phyloP scores from a whole-genome alignment of 2,113 vertebrate species.

The Larimichthys crocea region DNA sequence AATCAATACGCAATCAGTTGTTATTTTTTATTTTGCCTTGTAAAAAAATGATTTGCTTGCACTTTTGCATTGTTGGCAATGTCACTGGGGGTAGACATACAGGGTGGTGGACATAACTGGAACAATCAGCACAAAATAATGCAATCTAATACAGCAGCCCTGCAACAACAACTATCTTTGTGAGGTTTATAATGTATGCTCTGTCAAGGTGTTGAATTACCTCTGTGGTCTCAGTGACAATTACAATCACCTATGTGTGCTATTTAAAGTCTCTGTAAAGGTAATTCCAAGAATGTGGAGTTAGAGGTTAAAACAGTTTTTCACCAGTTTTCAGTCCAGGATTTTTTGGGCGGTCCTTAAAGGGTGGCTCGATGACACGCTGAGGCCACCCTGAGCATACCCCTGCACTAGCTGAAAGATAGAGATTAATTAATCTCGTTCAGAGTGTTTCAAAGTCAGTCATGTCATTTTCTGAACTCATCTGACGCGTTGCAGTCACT shows the following conservation, averaged over 20 bases:
- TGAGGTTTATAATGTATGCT: not conserved
- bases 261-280: not conserved
- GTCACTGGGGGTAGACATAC: not conserved
- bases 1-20: conserved; percentile 48
- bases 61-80: conserved; percentile 19
- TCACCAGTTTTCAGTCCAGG: too few relatives aligned
- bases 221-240: not conserved
- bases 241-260: not conserved
- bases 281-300: too few relatives aligned
- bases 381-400: too few relatives aligned
- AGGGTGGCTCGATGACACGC: too few relatives aligned
- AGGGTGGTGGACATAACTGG: not conserved
- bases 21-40: conserved; percentile 49
- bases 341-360: too few relatives aligned
- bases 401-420: too few relatives aligned
- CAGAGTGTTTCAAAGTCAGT: too few relatives aligned
- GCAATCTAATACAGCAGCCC: conserved; percentile 10
- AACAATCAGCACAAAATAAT: conserved; percentile 30
- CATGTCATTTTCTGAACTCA: too few relatives aligned
- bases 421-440: too few relatives aligned
- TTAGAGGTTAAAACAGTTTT: too few relatives aligned
- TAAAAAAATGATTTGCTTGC: conserved; percentile 45
- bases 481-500: too few relatives aligned
- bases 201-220: conserved; percentile 1
- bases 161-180: not conserved